A percentile compares a stretch with the other conserved stretches of the same genome.
phyloP scores from a whole-genome alignment of 2,113 vertebrate genomes.

The Chascanopsetta lugubris region DNA sequence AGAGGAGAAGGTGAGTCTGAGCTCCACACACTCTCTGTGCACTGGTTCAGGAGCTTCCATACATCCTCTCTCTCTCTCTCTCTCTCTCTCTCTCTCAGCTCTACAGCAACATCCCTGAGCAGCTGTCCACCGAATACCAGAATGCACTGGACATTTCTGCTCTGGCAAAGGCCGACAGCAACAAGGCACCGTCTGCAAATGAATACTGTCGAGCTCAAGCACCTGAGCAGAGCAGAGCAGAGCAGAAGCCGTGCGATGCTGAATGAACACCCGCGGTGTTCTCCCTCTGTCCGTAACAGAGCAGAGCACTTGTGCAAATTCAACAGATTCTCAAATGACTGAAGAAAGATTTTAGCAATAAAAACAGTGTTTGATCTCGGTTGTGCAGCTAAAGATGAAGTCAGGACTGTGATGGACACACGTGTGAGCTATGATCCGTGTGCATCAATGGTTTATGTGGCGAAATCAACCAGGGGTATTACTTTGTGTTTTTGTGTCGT shows the following conservation, averaged over 20 bases:
- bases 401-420: neutral
- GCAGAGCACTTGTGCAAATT: neutral
- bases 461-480: neutral
- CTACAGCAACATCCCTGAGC: conserved; percentile 68
- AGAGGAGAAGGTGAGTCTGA: conserved; percentile 85
- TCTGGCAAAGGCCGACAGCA: conserved; percentile 24
- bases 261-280: conserved; percentile 25
- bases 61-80: neutral
- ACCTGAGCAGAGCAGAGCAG: conserved; percentile 21
- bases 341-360: neutral
- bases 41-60: neutral
- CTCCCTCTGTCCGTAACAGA: neutral
- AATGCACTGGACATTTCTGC: conserved; percentile 55
- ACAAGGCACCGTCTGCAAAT: conserved; percentile 10
- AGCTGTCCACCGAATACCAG: conserved; percentile 53
- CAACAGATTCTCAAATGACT: neutral
- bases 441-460: neutral
- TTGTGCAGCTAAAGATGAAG: conserved; percentile 11
- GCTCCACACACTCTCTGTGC: neutral
- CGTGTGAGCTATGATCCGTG: conserved; percentile 11
- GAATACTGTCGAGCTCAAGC: conserved; percentile 39
- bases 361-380: conserved; percentile 4
- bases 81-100: conserved; percentile 55
- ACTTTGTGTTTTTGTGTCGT: neutral
- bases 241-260: conserved; percentile 14